A percentile compares a stretch with the other conserved stretches of the same genome.
These are phyloP conservation scores for Allolobophora icterica DNA, from an alignment of 2,888 invertebrate genomes.

Conservation along the genomic window DNA sequence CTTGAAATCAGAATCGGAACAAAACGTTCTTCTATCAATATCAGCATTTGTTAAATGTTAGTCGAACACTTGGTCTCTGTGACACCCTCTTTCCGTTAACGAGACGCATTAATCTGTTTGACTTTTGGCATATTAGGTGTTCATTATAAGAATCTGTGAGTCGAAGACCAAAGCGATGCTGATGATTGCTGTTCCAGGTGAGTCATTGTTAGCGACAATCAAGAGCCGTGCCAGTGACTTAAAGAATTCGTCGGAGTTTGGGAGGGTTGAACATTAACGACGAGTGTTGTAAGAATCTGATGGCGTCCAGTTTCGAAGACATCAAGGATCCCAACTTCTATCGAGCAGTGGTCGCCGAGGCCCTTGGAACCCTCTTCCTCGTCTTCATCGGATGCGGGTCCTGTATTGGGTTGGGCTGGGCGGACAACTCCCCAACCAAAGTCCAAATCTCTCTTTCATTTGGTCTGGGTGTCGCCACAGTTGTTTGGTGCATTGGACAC, in stretches of 20 bases:
- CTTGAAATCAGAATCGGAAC: too few species aligned
- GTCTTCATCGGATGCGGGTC: conserved; percentile 63
- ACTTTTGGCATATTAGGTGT: too few species aligned
- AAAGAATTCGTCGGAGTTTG: neutral
- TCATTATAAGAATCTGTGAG: too few species aligned
- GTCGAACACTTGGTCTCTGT: too few species aligned
- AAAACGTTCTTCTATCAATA: too few species aligned
- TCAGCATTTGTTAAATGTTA: too few species aligned
- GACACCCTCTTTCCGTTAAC: too few species aligned
- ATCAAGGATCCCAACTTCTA: conserved; percentile 60
- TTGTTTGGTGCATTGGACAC: conserved; percentile 63
- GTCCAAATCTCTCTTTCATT: conserved; percentile 58
- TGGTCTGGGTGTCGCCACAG: conserved; percentile 60
- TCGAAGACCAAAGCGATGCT: too few species aligned
- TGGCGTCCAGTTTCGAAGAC: conserved; percentile 52
- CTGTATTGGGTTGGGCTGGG: conserved; percentile 47
- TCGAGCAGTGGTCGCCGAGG: conserved; percentile 64
- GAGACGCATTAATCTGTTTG: too few species aligned
- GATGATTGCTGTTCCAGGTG: neutral
- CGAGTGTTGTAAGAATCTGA: neutral
- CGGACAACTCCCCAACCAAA: neutral
- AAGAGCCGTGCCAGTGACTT: neutral
- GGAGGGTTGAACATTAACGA: neutral
- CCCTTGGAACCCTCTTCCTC: conserved; percentile 62
- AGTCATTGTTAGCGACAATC: neutral